Evolutionary conservation across 1,140 invertebrate species (phyloP).

Genomic region (Oryctes rhinoceros): DNA sequence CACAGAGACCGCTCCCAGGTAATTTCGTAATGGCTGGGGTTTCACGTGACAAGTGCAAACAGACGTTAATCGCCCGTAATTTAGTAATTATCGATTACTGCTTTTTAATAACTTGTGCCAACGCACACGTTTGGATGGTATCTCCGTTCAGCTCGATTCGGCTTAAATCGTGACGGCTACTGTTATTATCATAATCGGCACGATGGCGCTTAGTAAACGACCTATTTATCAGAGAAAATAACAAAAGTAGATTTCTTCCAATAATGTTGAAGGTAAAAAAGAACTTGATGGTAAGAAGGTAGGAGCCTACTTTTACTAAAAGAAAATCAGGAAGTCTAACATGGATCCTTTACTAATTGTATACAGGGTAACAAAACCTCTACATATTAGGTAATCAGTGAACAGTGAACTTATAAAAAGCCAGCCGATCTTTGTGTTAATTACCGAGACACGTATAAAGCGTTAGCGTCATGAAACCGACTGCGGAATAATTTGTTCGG

Average conservation of each 20-base stretch:
- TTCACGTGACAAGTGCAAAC: constrained; percentile 59
- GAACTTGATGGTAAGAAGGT: too few species aligned
- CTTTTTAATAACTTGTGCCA: constrained; percentile 46
- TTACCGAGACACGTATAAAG: too few species aligned
- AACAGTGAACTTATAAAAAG: too few species aligned
- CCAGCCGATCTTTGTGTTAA: too few species aligned
- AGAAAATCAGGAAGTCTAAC: too few species aligned
- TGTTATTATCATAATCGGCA: background rate
- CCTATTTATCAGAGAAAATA: background rate
- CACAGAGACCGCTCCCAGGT: constrained; percentile 54
- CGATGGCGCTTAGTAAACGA: background rate
- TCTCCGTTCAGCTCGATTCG: background rate
- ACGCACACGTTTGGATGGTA: background rate
- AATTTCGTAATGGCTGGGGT: constrained; percentile 58
- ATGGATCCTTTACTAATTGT: too few species aligned
- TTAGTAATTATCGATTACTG: constrained; percentile 58
- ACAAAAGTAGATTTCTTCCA: background rate
- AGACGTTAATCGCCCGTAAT: constrained; percentile 58
- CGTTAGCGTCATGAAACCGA: too few species aligned
- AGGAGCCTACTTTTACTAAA: too few species aligned
- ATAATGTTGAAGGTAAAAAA: too few species aligned
- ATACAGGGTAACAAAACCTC: too few species aligned
- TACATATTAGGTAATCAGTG: too few species aligned
- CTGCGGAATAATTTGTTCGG: too few species aligned
- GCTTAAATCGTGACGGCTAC: background rate